Conservation (phyloP, 2,797 vertebrate genomes). For the Orestias chungarensis region DNA sequence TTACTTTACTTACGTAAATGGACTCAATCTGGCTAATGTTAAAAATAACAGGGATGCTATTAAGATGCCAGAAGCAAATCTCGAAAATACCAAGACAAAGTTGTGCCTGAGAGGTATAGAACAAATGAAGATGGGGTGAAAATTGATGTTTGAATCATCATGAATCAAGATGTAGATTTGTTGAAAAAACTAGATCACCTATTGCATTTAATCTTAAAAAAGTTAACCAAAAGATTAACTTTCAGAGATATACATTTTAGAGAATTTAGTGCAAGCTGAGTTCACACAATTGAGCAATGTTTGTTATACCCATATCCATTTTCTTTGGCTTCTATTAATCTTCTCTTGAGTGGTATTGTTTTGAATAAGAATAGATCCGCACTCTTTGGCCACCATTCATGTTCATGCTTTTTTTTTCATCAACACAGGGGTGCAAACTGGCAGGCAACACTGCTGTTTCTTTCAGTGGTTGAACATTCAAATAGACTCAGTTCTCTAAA, state of each 20-base stretch:
- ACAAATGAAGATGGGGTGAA: no score
- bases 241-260: neutral
- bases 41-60: neutral
- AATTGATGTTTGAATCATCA: no score
- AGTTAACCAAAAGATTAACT: neutral
- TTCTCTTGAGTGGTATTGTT: neutral
- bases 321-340: neutral
- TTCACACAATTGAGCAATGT: neutral
- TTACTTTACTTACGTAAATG: neutral
- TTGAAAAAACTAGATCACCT: no score
- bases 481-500: conserved; percentile 4
- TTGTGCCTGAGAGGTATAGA: no score
- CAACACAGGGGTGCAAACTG: conserved; percentile 25
- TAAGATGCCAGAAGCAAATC: neutral
- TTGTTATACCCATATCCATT: neutral
- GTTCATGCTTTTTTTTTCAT: conserved; percentile 22
- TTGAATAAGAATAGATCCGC: neutral
- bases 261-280: neutral
- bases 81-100: no score
- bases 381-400: conserved; percentile 19
- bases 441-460: conserved; percentile 27
- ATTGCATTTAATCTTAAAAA: no score
- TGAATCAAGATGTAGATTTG: no score
- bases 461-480: conserved; percentile 16
- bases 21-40: neutral